phyloP scores from a whole-genome alignment of 2,888 invertebrate species.

The Nebria brevicollis region DNA sequence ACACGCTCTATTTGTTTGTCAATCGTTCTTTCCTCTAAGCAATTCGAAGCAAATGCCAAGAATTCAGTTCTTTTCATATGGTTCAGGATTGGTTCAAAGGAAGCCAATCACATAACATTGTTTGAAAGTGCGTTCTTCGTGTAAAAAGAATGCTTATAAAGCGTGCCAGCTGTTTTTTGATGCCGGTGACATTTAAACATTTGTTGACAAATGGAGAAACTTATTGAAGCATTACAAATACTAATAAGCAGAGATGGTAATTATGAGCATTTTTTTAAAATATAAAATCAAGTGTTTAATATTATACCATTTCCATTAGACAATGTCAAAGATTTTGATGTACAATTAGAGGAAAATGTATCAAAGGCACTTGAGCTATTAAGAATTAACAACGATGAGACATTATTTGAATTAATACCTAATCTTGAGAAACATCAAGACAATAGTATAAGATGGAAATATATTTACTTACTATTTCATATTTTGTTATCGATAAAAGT shows the following conservation, averaged over 20 bases:
- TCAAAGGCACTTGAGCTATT: constrained; percentile 49
- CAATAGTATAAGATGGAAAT: constrained; percentile 60
- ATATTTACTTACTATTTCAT: constrained; percentile 62
- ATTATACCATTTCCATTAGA: constrained; percentile 50
- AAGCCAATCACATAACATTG: no score
- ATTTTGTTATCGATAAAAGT: constrained; percentile 62
- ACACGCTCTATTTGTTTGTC: background rate
- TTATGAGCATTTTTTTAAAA: background rate
- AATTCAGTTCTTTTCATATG: no score
- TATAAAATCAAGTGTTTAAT: constrained; percentile 2
- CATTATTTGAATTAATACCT: constrained; percentile 37
- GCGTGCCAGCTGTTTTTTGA: no score
- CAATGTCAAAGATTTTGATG: constrained; percentile 53
- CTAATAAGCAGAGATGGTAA: constrained; percentile 32
- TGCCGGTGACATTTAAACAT: no score
- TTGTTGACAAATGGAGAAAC: constrained; percentile 19
- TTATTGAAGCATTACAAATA: constrained; percentile 32
- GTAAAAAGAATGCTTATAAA: no score
- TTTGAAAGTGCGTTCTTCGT: no score
- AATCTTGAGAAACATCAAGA: constrained; percentile 40
- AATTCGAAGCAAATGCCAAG: no score
- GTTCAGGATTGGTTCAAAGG: no score
- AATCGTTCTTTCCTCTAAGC: background rate
- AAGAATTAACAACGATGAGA: constrained; percentile 45
- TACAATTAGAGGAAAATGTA: constrained; percentile 54